Base-by-base conservation (phyloP, 2,797 vertebrate genomes). In the Agapornis canus region DNA sequence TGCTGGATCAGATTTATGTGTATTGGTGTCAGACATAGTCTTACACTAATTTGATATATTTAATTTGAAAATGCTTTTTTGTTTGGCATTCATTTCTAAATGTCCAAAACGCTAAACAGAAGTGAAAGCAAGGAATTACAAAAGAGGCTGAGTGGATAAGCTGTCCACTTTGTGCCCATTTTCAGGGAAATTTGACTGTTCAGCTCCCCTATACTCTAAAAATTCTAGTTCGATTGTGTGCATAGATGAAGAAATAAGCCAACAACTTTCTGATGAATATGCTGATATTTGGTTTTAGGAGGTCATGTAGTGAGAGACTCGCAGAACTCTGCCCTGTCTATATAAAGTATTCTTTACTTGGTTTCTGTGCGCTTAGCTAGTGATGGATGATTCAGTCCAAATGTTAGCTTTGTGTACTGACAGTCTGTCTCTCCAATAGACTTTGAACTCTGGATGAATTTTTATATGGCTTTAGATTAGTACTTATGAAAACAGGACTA, bases 361-460 rank as follows among this genome's bases (percentile, higher is more conserved):
- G 26, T 96, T 94, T 90, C 61, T 79, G 72, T 82, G 82, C 89
- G 70, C 72, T 89, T 86, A 91, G 57, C 49, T 72, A 35, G 69
- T 88, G 89, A 90, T 92, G 72, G 79, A 94, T 93, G 89, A 45
- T 61, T 82, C 57, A 68, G 79, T 63, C 89, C 69, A 57, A 93
- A 73, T 56, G 89, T 88, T 83, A 83, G 92, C 32, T 88, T 83
- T 91, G 89, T 81, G 83, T 89, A 37, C 68, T 89, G 92, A 51
- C 82, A 63, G 57, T 59, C 83, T 86, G 56, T 92, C 49, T 92
- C 73, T 70, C 86, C 70, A 83, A 95, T 87, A 73, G 68, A 80
- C 86, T 86, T 89, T 90, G 94, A 97, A 93, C 84, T 72, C 82
- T 92, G 79, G 76, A 79, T 92, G 72, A 86, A 86, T 97, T 96